Percentiles rank a stretch among this genome's conserved stretches.
Conservation (phyloP, 2,888 invertebrate species). For the Noctuana brunneofusca region DNA sequence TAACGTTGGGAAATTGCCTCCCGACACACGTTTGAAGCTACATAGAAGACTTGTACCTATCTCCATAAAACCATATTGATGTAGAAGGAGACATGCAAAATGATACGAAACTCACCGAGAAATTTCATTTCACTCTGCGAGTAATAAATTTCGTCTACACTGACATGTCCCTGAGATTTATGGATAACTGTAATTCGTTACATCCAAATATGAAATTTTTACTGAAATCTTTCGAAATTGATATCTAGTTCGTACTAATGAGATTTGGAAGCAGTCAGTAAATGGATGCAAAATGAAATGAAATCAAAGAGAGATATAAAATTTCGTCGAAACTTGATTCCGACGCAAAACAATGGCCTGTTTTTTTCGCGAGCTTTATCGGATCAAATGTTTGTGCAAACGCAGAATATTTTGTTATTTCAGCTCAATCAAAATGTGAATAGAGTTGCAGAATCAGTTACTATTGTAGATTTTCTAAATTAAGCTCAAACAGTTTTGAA, state of each 20-base stretch:
- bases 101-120: constrained; percentile 18
- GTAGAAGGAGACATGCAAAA: constrained; percentile 1
- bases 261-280: constrained; percentile 1
- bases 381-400: constrained; percentile 7
- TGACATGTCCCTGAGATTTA: constrained; percentile 22
- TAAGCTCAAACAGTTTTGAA: neutral
- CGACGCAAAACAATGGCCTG: constrained; percentile 2
- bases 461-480: neutral
- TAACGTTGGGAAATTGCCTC: constrained; percentile 72
- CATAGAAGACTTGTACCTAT: neutral
- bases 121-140: constrained; percentile 14
- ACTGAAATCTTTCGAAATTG: constrained; percentile 8
- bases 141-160: constrained; percentile 22
- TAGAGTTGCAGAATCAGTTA: neutral
- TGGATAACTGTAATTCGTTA: constrained; percentile 22
- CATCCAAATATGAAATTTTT: constrained; percentile 13
- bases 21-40: constrained; percentile 44
- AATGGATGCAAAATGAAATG: constrained; percentile 22
- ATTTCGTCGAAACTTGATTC: constrained; percentile 7
- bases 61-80: constrained; percentile 4
- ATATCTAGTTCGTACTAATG: constrained; percentile 1
- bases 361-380: constrained; percentile 9
- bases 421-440: neutral
- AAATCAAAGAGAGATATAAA: constrained; percentile 13
- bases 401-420: neutral